A percentile compares a stretch with the other conserved stretches of the same genome.
Evolutionary conservation across 2,797 vertebrate genomes (phyloP).

Genomic region (Miichthys miiuy): DNA sequence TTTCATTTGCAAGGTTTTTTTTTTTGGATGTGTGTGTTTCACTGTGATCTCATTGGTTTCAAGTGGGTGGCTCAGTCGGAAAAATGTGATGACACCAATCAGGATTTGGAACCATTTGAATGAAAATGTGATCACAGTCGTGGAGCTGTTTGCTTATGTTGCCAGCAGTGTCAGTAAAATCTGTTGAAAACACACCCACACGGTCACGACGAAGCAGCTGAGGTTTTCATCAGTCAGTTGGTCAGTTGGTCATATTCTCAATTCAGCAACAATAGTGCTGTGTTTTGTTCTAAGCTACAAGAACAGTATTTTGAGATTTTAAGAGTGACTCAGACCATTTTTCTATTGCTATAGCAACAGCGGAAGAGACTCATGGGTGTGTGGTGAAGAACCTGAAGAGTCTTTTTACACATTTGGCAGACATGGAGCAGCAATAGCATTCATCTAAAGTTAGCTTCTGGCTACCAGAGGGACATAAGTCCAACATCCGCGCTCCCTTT

Average conservation of each 20-base stretch:
- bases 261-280: background rate
- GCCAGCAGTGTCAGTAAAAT: background rate
- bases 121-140: background rate
- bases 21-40: background rate
- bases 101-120: slow-evolving; percentile 5
- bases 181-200: background rate
- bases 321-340: too few species aligned
- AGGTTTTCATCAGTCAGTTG: background rate
- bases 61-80: background rate
- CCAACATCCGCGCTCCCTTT: background rate
- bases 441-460: background rate
- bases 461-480: too few species aligned
- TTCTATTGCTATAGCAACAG: too few species aligned
- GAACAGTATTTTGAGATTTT: too few species aligned
- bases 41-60: background rate
- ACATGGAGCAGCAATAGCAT: background rate
- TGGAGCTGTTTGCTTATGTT: background rate
- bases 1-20: background rate
- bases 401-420: background rate
- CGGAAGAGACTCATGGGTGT: background rate
- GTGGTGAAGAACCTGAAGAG: background rate
- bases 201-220: background rate
- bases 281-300: background rate
- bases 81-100: background rate
- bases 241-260: background rate